Evolutionary conservation across 53 echinoderm and acorn worm species (phyloP).

Genomic region (Pentamera pediparva): DNA sequence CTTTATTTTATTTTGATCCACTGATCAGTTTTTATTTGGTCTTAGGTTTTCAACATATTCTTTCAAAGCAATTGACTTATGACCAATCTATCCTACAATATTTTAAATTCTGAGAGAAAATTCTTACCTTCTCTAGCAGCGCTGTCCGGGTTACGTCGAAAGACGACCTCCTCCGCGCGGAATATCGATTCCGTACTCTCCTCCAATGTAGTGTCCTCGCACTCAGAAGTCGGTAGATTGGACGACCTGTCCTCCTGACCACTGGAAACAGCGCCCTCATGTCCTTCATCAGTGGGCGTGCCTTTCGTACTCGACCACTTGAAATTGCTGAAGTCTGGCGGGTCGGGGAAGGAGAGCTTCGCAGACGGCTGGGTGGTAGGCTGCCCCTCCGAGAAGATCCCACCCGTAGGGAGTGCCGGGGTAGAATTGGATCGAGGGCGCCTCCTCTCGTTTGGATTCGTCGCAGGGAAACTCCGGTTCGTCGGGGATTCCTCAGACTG

Average conservation of each 20-base stretch:
- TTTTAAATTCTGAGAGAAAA: background rate
- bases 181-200: constrained; percentile 26
- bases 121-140: background rate
- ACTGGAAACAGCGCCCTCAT: background rate
- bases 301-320: constrained; percentile 1
- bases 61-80: background rate
- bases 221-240: background rate
- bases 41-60: background rate
- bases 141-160: background rate
- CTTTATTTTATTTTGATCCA: no score
- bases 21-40: no score
- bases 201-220: constrained; percentile 18
- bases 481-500: constrained; percentile 8
- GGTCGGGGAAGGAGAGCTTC: constrained; percentile 15
- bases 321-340: constrained; percentile 16
- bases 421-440: constrained; percentile 29
- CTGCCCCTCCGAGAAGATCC: background rate
- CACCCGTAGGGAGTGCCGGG: background rate
- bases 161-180: constrained; percentile 13
- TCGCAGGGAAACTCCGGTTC: constrained; percentile 21
- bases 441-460: constrained; percentile 31
- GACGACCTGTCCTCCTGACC: background rate
- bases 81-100: background rate
- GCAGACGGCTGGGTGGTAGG: background rate
- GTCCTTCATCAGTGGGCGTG: background rate